Conservation (phyloP, 2,888 invertebrate genomes). For the Drosophila ustulata region DNA sequence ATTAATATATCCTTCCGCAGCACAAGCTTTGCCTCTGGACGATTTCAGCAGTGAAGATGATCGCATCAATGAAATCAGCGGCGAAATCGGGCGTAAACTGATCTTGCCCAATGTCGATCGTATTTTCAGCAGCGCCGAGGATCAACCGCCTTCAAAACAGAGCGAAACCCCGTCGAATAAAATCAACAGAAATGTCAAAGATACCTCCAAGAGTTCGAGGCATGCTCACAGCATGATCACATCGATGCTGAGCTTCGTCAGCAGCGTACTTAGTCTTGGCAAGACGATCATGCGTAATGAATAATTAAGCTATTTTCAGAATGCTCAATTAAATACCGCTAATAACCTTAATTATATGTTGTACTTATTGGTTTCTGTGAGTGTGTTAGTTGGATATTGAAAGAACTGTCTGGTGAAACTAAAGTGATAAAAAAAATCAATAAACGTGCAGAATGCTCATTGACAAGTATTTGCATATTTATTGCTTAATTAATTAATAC, state of each 20-base stretch:
- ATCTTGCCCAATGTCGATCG: slow-evolving; percentile 52
- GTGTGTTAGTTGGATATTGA: no score
- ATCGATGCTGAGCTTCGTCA: slow-evolving; percentile 67
- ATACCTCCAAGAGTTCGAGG: slow-evolving; percentile 59
- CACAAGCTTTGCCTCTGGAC: slow-evolving; percentile 27
- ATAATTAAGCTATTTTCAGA: slow-evolving; percentile 16
- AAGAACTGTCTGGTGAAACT: no score
- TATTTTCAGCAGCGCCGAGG: slow-evolving; percentile 62
- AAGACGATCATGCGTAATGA: slow-evolving; percentile 51
- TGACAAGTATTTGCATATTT: no score
- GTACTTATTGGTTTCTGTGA: no score
- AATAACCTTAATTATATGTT: background rate
- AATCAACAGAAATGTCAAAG: slow-evolving; percentile 7
- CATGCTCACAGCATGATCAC: slow-evolving; percentile 73
- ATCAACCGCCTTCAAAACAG: slow-evolving; percentile 9
- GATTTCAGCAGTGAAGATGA: slow-evolving; percentile 58
- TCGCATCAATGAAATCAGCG: slow-evolving; percentile 57
- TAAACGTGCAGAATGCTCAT: no score
- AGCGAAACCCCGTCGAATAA: slow-evolving; percentile 26
- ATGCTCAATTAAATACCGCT: slow-evolving; percentile 7
- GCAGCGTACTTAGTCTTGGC: slow-evolving; percentile 54
- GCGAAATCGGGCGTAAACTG: slow-evolving; percentile 44
- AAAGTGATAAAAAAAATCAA: no score
- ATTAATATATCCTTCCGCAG: slow-evolving; percentile 24
- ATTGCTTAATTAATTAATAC: no score